Percentiles rank a stretch among this genome's conserved stretches.
phyloP scores from a whole-genome alignment of 2,888 invertebrate genomes.

The Alloscopus bannaensis region DNA sequence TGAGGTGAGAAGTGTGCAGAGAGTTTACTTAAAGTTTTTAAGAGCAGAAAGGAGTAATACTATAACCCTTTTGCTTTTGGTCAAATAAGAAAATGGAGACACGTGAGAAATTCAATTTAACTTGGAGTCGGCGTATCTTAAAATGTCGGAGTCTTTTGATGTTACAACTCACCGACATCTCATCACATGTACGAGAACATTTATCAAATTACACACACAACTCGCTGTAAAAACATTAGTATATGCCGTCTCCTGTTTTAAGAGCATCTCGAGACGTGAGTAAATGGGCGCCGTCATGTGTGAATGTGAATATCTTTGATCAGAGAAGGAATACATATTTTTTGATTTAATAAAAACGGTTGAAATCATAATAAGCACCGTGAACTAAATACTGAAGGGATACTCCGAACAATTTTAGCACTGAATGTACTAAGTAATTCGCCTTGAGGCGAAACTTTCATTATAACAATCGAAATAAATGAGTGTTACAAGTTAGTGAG shows the following conservation, averaged over 20 bases:
- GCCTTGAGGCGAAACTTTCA: not conserved
- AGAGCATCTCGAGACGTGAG: not conserved
- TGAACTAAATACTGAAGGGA: not conserved
- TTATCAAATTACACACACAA: conserved; percentile 4
- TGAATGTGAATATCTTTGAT: conserved; percentile 23
- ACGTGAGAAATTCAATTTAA: no score
- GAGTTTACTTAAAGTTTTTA: not conserved
- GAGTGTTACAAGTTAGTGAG: conserved; percentile 13
- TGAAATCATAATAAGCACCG: conserved; percentile 12
- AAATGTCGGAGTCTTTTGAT: conserved; percentile 19
- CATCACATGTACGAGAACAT: conserved; percentile 25
- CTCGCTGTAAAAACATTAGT: conserved; percentile 30
- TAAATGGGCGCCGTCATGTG: conserved; percentile 31
- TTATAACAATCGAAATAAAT: not conserved
- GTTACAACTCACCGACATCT: conserved; percentile 36
- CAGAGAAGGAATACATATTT: conserved; percentile 1
- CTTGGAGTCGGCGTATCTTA: no score
- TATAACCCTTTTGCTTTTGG: no score
- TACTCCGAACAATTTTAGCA: not conserved
- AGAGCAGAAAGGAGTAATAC: no score
- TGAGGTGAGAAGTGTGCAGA: conserved; percentile 51
- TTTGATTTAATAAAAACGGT: conserved; percentile 18
- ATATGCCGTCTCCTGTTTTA: not conserved
- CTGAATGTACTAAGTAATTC: not conserved
- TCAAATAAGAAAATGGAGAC: no score